Evolutionary conservation across 2,797 vertebrate genomes (phyloP), one percentile per base, ranked within the genome.

Genomic region (Poeciliopsis infans): DNA sequence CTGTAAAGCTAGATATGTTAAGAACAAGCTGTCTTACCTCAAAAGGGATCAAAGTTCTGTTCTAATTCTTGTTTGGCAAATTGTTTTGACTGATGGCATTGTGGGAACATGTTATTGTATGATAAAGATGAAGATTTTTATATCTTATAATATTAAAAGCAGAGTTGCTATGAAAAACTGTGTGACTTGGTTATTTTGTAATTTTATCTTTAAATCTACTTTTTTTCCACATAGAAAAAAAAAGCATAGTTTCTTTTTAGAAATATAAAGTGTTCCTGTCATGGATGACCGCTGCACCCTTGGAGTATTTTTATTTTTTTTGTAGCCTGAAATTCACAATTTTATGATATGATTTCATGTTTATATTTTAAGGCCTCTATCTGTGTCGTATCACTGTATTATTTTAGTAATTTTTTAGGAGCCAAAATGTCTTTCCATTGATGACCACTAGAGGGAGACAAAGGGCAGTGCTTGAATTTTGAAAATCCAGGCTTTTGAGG

Each of bases 81-180:
- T 75, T 90, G 31, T 59, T 91, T 90, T 89, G 85, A 91, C 79
- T 81, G 85, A 85, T 90, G 51, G 55, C 68, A 87, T 89, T 87
- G 92, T 91, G 90, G 85, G 85, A 85, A 93, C 80, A 89, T 92
- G 87, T 93, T 88, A 93, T 91, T 93, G 87, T 94, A 95, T 91
- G 89, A 94, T 93, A 91, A 93, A 93, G 87, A 93, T 91, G 82
- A 92, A 93, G 92, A 94, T 93, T 95, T 95, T 95, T 95, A 93
- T 95, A 95, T 94, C 93, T 93, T 91, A 92, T 87, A 91, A 92
- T 89, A 92, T 91, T 91, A 94, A 94, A 94, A 89, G 90, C 85
- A 77, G 61, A 89, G 90, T 94, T 94, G 90, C 90, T 94, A 93
- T 72, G 70, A 93, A 80, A 82, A 88, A 79, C 39, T 76, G 66